Evolutionary conservation across 2,888 invertebrate species (phyloP), one percentile per base, ranked within the genome.

Genomic region (Morinoia aosen): DNA sequence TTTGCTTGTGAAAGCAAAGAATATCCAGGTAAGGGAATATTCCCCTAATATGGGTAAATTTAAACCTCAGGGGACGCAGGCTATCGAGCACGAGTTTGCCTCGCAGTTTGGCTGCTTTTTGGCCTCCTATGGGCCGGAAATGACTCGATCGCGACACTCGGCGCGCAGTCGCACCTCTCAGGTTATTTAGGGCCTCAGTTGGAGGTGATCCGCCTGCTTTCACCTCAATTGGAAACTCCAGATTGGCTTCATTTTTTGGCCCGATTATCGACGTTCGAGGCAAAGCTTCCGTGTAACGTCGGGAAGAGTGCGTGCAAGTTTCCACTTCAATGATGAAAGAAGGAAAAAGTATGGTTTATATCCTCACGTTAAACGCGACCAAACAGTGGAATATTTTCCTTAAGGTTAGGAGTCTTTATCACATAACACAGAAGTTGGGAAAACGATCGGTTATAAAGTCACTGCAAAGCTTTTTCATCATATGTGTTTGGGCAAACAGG

Each of bases 211-310:
- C 57, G 93, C 39, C 10, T 33, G 93, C 93, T 93, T 57, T 93
- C 93, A 57, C 33, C 57, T 57, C 93, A 93, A 93, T 93, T 93
- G 93, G 93, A 93, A 57, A 56, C 33, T 93, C 93, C 57, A 48
- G 93, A 93, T 93, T 48, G 57, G 57, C 48, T 76, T 56, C 57
- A 48, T 57, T 93, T 93, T 93, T 93, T 90, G n/a, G 39, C 39
- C 40, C 90, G 90, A 39, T 90, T 90, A 90, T 90, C 48, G 90
- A 40, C 90, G 90, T 39, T 90, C 39, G 76, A 76, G 76, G 76
- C 76, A 76, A 76, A 76, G 76, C 76, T 76, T 76, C 76, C 76
- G 25, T 76, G 76, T 19, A 14, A 76, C 33, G 8, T 76, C 76
- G 76, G 25, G 25, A 76, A 76, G 76, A 76, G 19, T 76, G 2